Percentiles rank a stretch among this genome's conserved stretches.
Conservation (phyloP, 2,797 vertebrate species). For the Anguilla megastoma region DNA sequence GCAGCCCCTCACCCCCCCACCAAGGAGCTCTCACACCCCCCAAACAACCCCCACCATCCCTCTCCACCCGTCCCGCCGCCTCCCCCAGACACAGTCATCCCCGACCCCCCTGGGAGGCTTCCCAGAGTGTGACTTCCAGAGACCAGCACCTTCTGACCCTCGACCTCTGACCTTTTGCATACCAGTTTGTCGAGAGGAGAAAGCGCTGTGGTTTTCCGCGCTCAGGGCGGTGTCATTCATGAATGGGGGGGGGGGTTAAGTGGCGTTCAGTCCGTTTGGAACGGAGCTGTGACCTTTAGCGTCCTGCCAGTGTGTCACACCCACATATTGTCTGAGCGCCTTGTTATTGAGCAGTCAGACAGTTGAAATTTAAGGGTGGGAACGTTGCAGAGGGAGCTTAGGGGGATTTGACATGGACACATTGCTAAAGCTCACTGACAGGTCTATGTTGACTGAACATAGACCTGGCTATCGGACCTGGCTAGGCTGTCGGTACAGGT, state of each 20-base stretch:
- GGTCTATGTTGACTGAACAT: neutral
- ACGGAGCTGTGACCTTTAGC: neutral
- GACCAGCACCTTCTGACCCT: neutral
- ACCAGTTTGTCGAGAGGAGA: neutral
- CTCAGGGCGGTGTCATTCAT: neutral
- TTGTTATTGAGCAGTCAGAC: neutral
- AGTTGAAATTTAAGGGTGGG: neutral
- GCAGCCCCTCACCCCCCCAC: constrained; percentile 30
- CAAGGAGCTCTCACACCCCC: constrained; percentile 25
- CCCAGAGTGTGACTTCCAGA: neutral
- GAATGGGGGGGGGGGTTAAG: neutral
- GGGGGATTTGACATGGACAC: neutral
- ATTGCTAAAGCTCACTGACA: neutral
- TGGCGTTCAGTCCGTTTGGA: neutral
- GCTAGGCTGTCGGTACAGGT: neutral
- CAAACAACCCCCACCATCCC: constrained; percentile 10
- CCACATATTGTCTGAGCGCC: neutral
- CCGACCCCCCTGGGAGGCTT: neutral
- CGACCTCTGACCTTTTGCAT: neutral
- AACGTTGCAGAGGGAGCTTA: neutral
- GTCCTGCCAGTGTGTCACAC: neutral
- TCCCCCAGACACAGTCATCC: neutral
- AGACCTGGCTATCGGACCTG: too few species aligned
- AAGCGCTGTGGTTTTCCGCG: neutral
- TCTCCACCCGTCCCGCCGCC: neutral